Evolutionary conservation across 2,888 invertebrate species (phyloP).

Genomic region (Argyresthia goedartella): DNA sequence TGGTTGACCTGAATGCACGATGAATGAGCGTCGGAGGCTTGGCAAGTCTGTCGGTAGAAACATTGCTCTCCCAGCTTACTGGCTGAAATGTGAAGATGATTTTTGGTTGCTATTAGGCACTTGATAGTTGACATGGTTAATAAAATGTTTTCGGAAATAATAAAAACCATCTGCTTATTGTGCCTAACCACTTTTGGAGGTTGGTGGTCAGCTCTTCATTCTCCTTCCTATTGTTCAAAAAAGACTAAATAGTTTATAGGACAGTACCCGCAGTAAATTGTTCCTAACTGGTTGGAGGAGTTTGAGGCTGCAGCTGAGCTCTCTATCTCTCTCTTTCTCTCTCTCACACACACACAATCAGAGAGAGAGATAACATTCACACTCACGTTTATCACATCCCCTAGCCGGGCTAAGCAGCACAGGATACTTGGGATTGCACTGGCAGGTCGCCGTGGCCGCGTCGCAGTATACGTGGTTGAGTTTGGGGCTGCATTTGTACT

Average conservation of each 20-base stretch:
- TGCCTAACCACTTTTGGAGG: not conserved
- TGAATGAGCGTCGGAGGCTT: constrained; percentile 83
- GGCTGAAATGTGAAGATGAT: constrained; percentile 66
- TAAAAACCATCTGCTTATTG: not conserved
- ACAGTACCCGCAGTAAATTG: too few species aligned
- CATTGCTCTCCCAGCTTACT: constrained; percentile 90
- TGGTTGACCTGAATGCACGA: constrained; percentile 88
- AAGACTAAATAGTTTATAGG: too few species aligned
- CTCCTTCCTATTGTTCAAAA: too few species aligned
- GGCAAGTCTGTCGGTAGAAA: constrained; percentile 87
- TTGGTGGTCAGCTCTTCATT: not conserved
- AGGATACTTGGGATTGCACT: constrained; percentile 86
- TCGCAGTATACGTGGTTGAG: constrained; percentile 85
- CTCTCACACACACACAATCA: too few species aligned
- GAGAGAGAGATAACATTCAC: too few species aligned
- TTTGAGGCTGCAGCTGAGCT: too few species aligned
- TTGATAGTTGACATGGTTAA: not conserved
- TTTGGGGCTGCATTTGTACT: constrained; percentile 78
- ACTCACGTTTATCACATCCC: constrained; percentile 89
- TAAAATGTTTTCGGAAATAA: not conserved
- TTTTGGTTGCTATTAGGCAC: too few species aligned
- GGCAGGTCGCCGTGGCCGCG: constrained; percentile 76
- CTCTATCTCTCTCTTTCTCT: too few species aligned
- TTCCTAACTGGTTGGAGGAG: too few species aligned
- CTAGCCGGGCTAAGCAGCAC: constrained; percentile 81